A percentile compares a stretch with the other conserved stretches of the same genome.
Conservation (phyloP, 2,113 vertebrate species). For the Odocoileus hemionus region DNA sequence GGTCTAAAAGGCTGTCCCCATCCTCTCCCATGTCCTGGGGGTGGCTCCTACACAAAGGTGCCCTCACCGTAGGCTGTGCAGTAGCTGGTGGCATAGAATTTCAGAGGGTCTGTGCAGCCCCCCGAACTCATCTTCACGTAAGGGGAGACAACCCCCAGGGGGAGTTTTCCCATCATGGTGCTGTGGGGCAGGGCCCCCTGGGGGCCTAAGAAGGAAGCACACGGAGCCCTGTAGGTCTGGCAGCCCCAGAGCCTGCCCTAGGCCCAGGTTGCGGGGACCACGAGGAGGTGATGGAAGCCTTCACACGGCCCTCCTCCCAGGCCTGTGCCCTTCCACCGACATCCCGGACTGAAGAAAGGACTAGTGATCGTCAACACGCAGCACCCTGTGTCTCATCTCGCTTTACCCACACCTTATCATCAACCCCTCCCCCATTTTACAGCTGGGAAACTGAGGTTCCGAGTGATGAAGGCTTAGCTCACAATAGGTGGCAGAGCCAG, state of each 20-base stretch:
- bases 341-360: background rate
- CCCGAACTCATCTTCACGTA: constrained; percentile 61
- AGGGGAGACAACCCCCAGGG: constrained; percentile 44
- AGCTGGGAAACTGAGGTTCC: background rate
- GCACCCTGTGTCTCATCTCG: fast-evolving
- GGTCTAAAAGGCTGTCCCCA: background rate
- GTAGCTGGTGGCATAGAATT: constrained; percentile 77
- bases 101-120: constrained; percentile 62
- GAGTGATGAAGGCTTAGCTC: background rate
- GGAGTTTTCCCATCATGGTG: constrained; percentile 59
- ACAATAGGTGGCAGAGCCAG: too few species aligned
- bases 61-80: constrained; percentile 77
- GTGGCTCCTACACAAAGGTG: fast-evolving
- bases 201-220: background rate
- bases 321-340: background rate
- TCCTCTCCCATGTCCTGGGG: background rate
- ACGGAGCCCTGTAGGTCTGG: fast-evolving
- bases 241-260: background rate
- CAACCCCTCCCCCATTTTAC: background rate
- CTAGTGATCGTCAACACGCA: fast-evolving
- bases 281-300: too few species aligned
- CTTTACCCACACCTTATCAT: background rate
- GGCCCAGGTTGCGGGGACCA: background rate
- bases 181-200: background rate
- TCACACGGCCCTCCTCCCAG: background rate